Percentiles rank a stretch among this genome's conserved stretches.
Conservation (phyloP, 2,888 invertebrate genomes). For the Andrena chrysosceles region DNA sequence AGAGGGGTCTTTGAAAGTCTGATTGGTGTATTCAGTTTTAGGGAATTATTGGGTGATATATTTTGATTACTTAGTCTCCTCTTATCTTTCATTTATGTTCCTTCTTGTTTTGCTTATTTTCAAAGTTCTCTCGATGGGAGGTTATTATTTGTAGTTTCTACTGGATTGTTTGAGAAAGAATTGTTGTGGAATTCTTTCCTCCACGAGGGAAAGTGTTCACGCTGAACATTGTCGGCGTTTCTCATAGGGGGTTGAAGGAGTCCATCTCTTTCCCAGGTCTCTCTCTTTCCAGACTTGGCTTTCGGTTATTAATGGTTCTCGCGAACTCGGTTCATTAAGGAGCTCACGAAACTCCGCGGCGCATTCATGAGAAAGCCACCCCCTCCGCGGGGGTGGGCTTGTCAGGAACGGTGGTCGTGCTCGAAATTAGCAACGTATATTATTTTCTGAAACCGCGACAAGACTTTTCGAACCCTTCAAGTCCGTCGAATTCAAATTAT, state of each 20-base stretch:
- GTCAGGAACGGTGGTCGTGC: conserved; percentile 52
- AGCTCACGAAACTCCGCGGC: conserved; percentile 70
- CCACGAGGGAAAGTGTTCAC: conserved; percentile 17
- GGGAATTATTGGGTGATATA: too few relatives aligned
- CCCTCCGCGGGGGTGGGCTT: conserved; percentile 33
- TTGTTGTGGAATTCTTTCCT: not conserved
- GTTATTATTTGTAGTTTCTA: too few relatives aligned
- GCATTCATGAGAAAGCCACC: conserved; percentile 65
- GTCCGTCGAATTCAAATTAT: not conserved
- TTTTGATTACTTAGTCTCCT: too few relatives aligned
- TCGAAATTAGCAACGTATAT: conserved; percentile 66
- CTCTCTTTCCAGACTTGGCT: conserved; percentile 55
- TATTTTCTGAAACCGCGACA: conserved; percentile 39
- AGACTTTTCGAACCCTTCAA: conserved; percentile 6
- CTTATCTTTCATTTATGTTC: too few relatives aligned
- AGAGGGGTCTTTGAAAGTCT: too few relatives aligned
- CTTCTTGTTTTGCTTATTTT: too few relatives aligned
- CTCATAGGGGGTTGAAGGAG: conserved; percentile 43
- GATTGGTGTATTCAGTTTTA: too few relatives aligned
- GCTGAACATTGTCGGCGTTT: conserved; percentile 36
- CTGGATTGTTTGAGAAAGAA: too few relatives aligned
- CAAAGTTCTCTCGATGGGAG: too few relatives aligned
- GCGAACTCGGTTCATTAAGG: conserved; percentile 82
- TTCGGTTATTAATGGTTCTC: conserved; percentile 83
- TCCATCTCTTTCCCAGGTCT: conserved; percentile 8